Evolutionary conservation across 2,113 vertebrate genomes (phyloP).

Genomic region (Zosterops pallidus): DNA sequence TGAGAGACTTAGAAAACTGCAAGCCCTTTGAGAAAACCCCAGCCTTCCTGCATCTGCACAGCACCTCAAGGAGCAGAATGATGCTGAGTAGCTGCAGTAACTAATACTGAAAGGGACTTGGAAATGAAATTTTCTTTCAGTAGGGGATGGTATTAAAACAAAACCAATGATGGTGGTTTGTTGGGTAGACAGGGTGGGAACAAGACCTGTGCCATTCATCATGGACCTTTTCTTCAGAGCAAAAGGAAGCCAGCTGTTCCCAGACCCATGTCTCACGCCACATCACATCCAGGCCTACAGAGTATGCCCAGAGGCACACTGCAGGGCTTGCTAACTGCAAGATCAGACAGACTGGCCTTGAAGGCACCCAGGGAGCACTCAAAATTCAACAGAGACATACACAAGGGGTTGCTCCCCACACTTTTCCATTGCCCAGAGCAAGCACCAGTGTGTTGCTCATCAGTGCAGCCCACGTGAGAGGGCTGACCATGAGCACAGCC

Average conservation of each 20-base stretch:
- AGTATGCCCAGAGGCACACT: not conserved
- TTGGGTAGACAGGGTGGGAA: not conserved
- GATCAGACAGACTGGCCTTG: not conserved
- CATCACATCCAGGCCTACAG: not conserved
- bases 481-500: not conserved
- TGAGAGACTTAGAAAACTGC: not conserved
- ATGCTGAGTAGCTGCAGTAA: rapidly evolving
- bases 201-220: not conserved
- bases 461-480: not conserved
- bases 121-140: not conserved
- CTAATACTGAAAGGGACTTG: not conserved
- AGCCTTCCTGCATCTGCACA: not conserved
- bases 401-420: not conserved
- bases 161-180: rapidly evolving
- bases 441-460: not conserved
- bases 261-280: not conserved
- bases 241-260: not conserved
- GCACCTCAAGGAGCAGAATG: not conserved
- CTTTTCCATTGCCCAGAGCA: not conserved
- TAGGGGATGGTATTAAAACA: not conserved
- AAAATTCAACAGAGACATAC: not conserved
- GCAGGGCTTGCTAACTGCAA: not conserved
- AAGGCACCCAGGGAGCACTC: not conserved
- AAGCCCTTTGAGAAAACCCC: not conserved
- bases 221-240: not conserved